phyloP scores from a whole-genome alignment of 1,140 invertebrate species.

The Pseudomyrmex sp. region DNA sequence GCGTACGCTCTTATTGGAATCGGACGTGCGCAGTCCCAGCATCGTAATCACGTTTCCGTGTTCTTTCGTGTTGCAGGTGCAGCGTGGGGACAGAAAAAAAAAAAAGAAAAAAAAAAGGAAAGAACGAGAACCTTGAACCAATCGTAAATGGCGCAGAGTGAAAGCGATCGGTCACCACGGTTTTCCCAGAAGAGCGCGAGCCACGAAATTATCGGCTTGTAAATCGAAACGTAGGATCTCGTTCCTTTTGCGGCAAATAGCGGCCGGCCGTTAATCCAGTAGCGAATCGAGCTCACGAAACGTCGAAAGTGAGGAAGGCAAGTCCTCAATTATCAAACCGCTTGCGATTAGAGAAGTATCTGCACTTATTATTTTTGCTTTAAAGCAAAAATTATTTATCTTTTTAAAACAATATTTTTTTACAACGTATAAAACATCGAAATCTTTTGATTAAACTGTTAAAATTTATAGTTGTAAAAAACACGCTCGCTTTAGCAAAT shows the following conservation, averaged over 20 bases:
- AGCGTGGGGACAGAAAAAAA: constrained; percentile 47
- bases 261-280: constrained; percentile 26
- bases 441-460: neutral
- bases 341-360: constrained; percentile 21
- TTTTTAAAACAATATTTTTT: neutral
- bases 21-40: constrained; percentile 48
- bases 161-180: constrained; percentile 74
- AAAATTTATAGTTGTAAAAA: neutral
- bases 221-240: constrained; percentile 69
- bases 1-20: constrained; percentile 31
- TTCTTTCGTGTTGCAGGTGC: constrained; percentile 76
- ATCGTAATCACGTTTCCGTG: constrained; percentile 74
- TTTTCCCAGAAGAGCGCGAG: constrained; percentile 77
- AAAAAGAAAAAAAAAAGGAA: constrained; percentile 51
- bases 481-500: neutral
- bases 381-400: neutral
- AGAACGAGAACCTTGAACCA: constrained; percentile 74
- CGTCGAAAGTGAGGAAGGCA: constrained; percentile 28
- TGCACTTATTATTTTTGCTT: neutral
- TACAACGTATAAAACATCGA: neutral
- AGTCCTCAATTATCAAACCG: constrained; percentile 31
- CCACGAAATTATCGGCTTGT: constrained; percentile 75
- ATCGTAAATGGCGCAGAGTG: constrained; percentile 76
- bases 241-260: constrained; percentile 55
- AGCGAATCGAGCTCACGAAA: constrained; percentile 31